phyloP scores from a whole-genome alignment of 2,888 invertebrate genomes.

The Spilosoma lubricipeda region DNA sequence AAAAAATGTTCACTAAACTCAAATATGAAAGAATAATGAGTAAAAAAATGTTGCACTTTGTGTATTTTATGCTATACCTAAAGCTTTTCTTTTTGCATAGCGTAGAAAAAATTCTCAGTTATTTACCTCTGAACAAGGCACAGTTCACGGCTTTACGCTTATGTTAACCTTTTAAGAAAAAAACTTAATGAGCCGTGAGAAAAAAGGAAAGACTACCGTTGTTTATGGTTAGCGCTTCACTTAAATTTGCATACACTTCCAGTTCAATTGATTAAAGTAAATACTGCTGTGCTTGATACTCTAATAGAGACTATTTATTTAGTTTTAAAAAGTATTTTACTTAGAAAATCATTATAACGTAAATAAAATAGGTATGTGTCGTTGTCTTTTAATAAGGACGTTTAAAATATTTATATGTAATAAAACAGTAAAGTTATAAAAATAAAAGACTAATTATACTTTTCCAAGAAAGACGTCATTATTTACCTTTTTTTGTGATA shows the following conservation, averaged over 20 bases:
- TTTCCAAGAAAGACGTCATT: too few species aligned
- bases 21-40: background rate
- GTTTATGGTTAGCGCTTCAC: conserved; percentile 48
- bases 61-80: conserved; percentile 21
- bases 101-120: conserved; percentile 61
- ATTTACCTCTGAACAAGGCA: conserved; percentile 57
- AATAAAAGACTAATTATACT: too few species aligned
- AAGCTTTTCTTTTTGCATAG: conserved; percentile 41
- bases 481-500: background rate
- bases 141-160: conserved; percentile 71
- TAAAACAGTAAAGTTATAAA: background rate
- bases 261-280: conserved; percentile 52
- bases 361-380: too few species aligned
- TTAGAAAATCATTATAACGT: too few species aligned
- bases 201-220: conserved; percentile 60
- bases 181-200: conserved; percentile 71
- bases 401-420: background rate
- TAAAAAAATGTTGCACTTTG: background rate
- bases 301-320: conserved; percentile 7
- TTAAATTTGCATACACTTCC: conserved; percentile 47
- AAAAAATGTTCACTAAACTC: background rate
- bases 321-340: background rate
- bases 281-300: conserved; percentile 36
- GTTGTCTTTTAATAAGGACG: background rate
- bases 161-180: conserved; percentile 77